Evolutionary conservation across 2,797 vertebrate genomes (phyloP).

Genomic region (Lagorchestes hirsutus): DNA sequence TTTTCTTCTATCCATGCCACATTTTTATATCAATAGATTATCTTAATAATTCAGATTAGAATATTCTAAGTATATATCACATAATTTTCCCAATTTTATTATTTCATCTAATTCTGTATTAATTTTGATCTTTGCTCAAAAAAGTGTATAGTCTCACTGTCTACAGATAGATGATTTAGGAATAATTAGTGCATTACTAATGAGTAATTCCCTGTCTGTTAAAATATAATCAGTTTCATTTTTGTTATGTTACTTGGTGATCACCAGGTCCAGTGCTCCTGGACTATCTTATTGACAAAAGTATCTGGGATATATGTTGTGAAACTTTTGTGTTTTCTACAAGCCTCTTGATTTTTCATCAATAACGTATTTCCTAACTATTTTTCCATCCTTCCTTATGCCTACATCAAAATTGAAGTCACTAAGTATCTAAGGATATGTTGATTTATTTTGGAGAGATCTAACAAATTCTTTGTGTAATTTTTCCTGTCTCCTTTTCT

Average conservation of each 20-base stretch:
- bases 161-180: background rate
- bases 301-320: background rate
- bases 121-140: background rate
- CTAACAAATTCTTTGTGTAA: background rate
- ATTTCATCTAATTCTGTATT: background rate
- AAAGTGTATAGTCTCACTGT: background rate
- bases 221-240: background rate
- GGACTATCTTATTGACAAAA: background rate
- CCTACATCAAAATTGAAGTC: background rate
- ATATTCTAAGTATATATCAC: background rate
- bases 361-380: background rate
- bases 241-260: background rate
- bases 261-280: background rate
- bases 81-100: background rate
- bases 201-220: background rate
- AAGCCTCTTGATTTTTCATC: background rate
- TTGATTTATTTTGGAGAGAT: background rate
- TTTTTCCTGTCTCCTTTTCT: background rate
- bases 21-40: slow-evolving; percentile 3
- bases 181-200: background rate
- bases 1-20: background rate
- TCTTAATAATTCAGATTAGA: background rate
- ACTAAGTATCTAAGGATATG: background rate
- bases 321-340: background rate
- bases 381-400: background rate